Base-by-base conservation (phyloP, 2,797 vertebrate genomes). In the Chloroceryle inda region DNA sequence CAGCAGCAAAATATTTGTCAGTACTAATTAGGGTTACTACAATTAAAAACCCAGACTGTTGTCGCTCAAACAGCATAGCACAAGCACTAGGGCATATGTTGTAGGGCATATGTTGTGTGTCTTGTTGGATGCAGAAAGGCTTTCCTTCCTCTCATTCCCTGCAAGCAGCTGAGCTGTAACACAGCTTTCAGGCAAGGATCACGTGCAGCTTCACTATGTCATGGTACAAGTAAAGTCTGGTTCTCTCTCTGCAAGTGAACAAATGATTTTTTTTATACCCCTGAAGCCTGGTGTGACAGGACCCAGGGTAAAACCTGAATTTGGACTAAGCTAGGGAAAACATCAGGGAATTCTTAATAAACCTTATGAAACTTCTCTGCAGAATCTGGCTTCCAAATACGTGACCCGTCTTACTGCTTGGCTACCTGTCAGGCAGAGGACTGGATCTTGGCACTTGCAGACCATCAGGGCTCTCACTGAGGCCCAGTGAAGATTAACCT, bases 11-110 rank as follows among this genome's bases (percentile, higher is more conserved):
- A 83, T 83, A 87, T 64, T 68, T 92, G 78, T 87, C 84, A 71
- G 35, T 77, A n/a, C 45, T 95, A 89, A 77, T 94, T 72, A 92
- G 37, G 74, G 61, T 68, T 83, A 92, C 0, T 2, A 93, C 78
- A 94, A 94, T 76, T 93, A 89, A 66, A 94, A 88, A 18, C 61
- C 40, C 94, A 92, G 81, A 77, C 75, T 95, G 75, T 93, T 96
- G 88, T 83, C 5, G 0, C 64, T 94, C 81, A 85, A 89, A 85
- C 29, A 91, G 45, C 64, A 75, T 2, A 91, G 92, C 75, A 50
- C 68, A 80, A 69, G 64, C 45, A 77, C 75, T 8, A 78, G 75
- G 88, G 68, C 77, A 37, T 68, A 88, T 81, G 64, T 83, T 89
- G 72, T 49, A 88, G 5, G 49, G 62, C 89, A 75, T 89, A 92